Evolutionary conservation across 2,797 vertebrate genomes (phyloP).

Genomic region (Pangasius mekongensis): DNA sequence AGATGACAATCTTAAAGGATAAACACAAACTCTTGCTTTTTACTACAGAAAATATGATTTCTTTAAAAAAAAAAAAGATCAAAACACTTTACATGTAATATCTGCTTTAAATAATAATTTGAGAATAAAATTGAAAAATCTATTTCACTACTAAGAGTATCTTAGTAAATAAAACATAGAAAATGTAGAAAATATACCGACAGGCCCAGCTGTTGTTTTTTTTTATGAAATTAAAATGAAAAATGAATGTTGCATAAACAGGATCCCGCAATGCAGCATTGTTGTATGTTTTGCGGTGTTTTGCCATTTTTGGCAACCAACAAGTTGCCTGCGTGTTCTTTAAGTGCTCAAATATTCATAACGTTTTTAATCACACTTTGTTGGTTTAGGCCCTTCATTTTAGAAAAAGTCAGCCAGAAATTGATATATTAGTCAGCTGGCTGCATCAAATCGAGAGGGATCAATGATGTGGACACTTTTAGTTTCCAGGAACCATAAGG

Average conservation of each 20-base stretch:
- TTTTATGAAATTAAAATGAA: neutral
- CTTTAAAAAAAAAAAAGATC: neutral
- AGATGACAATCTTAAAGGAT: neutral
- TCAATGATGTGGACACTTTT: conserved; percentile 39
- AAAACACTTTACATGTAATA: neutral
- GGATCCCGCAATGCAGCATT: neutral
- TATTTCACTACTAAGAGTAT: neutral
- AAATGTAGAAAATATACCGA: no score
- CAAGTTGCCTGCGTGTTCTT: neutral
- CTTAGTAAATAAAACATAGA: neutral
- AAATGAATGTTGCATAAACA: neutral
- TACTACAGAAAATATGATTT: neutral
- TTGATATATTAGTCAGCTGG: conserved; percentile 34
- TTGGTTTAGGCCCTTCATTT: conserved; percentile 1
- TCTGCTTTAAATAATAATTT: neutral
- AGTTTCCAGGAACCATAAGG: conserved; percentile 32
- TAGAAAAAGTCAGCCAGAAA: conserved; percentile 6
- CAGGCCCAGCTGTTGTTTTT: no score
- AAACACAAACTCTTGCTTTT: neutral
- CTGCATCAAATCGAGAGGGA: conserved; percentile 10
- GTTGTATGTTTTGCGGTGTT: neutral
- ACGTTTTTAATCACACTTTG: conserved; percentile 10
- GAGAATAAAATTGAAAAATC: neutral
- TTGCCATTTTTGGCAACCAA: neutral
- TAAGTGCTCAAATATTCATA: neutral